phyloP scores from a whole-genome alignment of 2,888 invertebrate species.

The Agrochola circellaris region DNA sequence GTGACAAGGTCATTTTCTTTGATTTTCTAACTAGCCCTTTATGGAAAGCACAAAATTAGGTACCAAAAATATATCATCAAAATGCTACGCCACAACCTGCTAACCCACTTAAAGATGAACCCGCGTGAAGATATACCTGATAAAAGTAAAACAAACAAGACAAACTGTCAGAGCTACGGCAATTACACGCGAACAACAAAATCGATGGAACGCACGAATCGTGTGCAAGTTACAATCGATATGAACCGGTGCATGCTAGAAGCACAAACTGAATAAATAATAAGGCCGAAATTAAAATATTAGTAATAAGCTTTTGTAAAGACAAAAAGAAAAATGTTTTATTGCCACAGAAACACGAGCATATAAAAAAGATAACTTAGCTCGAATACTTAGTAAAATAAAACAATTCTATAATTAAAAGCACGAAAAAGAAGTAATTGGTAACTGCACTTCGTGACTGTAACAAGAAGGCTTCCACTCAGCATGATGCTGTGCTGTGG shows the following conservation, averaged over 20 bases:
- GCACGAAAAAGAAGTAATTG: too few species aligned
- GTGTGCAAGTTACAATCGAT: conserved; percentile 54
- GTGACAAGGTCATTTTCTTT: neutral
- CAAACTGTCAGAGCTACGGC: neutral
- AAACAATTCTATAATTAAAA: too few species aligned
- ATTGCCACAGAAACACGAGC: too few species aligned
- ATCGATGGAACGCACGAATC: conserved; percentile 55
- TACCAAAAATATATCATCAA: neutral
- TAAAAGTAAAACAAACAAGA: conserved; percentile 19
- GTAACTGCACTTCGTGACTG: too few species aligned
- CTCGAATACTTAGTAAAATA: too few species aligned
- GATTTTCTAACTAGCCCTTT: neutral
- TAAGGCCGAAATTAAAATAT: neutral
- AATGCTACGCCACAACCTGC: neutral
- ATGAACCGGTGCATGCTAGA: conserved; percentile 12
- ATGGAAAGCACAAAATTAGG: neutral
- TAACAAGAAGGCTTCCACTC: too few species aligned
- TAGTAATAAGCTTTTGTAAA: too few species aligned
- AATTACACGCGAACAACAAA: conserved; percentile 42
- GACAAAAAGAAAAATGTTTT: too few species aligned
- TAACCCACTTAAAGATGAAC: neutral
- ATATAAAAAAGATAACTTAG: too few species aligned
- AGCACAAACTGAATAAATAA: neutral
- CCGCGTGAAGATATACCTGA: neutral
- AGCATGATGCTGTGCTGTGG: too few species aligned